A percentile compares a stretch with the other conserved stretches of the same genome.
Evolutionary conservation across 2,888 invertebrate species (phyloP).

Genomic region (Catotricha subobsoleta): DNA sequence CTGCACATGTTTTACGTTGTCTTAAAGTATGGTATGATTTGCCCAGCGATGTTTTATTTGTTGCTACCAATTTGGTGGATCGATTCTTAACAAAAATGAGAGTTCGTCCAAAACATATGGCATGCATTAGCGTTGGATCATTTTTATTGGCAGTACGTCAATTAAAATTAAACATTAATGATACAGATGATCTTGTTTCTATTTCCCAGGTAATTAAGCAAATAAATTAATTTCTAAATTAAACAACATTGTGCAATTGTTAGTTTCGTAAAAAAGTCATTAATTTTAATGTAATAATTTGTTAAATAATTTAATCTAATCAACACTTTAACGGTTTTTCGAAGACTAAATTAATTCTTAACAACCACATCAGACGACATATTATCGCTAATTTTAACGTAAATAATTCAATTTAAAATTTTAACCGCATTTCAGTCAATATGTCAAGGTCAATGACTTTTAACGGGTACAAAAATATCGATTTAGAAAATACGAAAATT

Average conservation of each 20-base stretch:
- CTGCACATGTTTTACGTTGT: conserved; percentile 63
- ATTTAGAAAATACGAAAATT: no score
- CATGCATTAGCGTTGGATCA: conserved; percentile 72
- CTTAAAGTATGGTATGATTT: conserved; percentile 73
- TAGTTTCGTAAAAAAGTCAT: background rate
- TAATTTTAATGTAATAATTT: no score
- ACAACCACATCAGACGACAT: no score
- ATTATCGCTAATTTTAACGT: no score
- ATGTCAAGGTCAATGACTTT: no score
- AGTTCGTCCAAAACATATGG: conserved; percentile 63
- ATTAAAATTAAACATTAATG: conserved; percentile 33
- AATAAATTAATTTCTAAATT: no score
- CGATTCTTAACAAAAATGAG: conserved; percentile 71
- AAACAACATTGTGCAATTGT: background rate
- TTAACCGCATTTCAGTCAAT: no score
- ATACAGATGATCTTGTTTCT: conserved; percentile 48
- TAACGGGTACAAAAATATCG: no score
- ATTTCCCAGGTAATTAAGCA: conserved; percentile 28
- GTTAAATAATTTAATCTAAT: no score
- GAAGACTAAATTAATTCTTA: no score
- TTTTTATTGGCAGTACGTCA: conserved; percentile 66
- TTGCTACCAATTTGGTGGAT: conserved; percentile 62
- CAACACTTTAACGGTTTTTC: no score
- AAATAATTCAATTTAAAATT: no score
- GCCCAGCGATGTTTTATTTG: conserved; percentile 58